phyloP scores from a whole-genome alignment of 2,888 invertebrate species.

The Encarsia formosa region DNA sequence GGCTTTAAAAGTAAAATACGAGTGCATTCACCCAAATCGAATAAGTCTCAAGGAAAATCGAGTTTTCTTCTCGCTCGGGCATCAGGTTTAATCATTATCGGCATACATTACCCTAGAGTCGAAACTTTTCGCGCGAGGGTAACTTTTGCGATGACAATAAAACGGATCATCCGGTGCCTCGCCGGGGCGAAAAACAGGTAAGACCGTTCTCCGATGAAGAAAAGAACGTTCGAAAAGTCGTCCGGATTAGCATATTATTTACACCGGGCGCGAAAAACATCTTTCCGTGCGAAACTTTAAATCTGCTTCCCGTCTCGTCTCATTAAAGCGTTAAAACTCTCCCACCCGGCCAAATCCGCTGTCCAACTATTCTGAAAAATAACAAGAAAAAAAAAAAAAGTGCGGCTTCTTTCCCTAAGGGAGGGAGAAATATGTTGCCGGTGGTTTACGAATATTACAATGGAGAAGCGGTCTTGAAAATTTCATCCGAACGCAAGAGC shows the following conservation, averaged over 20 bases:
- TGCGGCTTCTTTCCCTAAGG: no score
- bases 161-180: slow-evolving; percentile 10
- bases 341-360: slow-evolving; percentile 1
- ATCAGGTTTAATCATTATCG: no score
- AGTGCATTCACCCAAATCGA: no score
- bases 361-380: no score
- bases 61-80: no score
- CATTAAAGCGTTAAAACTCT: slow-evolving; percentile 33
- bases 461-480: no score
- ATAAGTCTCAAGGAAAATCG: no score
- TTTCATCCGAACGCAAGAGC: no score
- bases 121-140: not conserved
- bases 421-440: no score
- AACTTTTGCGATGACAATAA: not conserved
- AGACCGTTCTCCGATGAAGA: not conserved
- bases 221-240: not conserved
- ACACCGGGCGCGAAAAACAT: slow-evolving; percentile 40
- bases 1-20: no score
- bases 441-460: no score
- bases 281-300: slow-evolving; percentile 44
- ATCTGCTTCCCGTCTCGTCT: slow-evolving; percentile 43
- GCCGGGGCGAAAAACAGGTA: not conserved
- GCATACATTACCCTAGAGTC: not conserved
- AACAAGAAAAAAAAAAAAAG: no score
- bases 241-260: slow-evolving; percentile 50